Conservation (phyloP, 2,797 vertebrate genomes). For the Tenualosa thibaudeaui region DNA sequence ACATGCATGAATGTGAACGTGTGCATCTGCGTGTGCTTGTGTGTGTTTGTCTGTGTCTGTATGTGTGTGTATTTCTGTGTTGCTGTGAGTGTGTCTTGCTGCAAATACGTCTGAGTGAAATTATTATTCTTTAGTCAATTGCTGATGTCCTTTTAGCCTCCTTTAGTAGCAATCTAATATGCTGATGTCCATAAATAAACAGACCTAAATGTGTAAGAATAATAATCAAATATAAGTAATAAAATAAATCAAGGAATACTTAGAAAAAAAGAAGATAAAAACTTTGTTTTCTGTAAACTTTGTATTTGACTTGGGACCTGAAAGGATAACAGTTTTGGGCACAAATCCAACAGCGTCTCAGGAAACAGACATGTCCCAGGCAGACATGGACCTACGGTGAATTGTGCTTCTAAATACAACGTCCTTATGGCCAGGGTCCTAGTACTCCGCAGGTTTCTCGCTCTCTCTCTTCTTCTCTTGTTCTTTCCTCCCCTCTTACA, state of each 20-base stretch:
- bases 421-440: background rate
- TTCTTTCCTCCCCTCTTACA: background rate
- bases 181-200: background rate
- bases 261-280: background rate
- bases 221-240: background rate
- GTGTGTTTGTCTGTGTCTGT: background rate
- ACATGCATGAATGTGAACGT: background rate
- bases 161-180: background rate
- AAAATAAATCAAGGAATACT: background rate
- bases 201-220: background rate
- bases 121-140: background rate
- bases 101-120: background rate
- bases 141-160: background rate
- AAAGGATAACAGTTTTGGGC: background rate
- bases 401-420: background rate
- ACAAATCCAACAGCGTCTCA: background rate
- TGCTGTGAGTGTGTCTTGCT: too few species aligned
- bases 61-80: background rate
- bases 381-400: background rate
- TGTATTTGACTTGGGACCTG: background rate
- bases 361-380: conserved; percentile 7
- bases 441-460: background rate
- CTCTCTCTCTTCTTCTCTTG: background rate
- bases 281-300: background rate
- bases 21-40: background rate